Base-by-base conservation (phyloP, 2,797 vertebrate genomes). In the Sebastolobus alascanus region DNA sequence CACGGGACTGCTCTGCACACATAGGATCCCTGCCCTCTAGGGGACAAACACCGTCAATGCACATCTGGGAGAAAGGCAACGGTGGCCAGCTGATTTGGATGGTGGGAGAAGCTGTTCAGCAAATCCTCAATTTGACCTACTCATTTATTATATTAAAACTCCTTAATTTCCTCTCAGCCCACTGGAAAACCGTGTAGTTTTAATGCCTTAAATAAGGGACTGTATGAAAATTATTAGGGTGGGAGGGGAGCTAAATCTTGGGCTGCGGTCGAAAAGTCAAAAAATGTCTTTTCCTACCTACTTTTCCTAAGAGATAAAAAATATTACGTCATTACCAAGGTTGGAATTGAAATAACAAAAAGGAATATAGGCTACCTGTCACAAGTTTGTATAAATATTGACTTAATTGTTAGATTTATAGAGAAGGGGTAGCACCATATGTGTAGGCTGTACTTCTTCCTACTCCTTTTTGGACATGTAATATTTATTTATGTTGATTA, bases 41-140 rank as follows among this genome's bases (percentile, higher is more conserved):
- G 76, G 91, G 91, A 55, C 82, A 68, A 84, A 88, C 54, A 63
- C 71, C 40, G 60, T 79, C 79, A 79, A 87, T 87, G 83, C 79
- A 86, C 89, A 82, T 87, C 75, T 88, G 89, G 87, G 87, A 89
- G 90, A 82, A 84, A 77, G 70, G 82, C 84, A 83, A 74, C 10
- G 3, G 67, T 68, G 79, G 79, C n/a, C 89, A 83, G 68, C 76
- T 68, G 83, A 81, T 77, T 8, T n/a, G 67, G 65, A 70, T 35
- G 59, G 46, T 70, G 77, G 64, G 52, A 78, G 75, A 83, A 79
- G 70, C 71, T 70, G 27, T 65, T 61, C 10, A 77, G 20, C 59
- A 40, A 80, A 80, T 58, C 59, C n/a, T 72, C 46, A 25, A 65
- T 76, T 65, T 59, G 29, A 72, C 74, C 37, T 43, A 20, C 73